Percentiles rank a stretch among this genome's conserved stretches.
Evolutionary conservation across 1,140 invertebrate genomes (phyloP).

Genomic region (Helicoverpa armigera): DNA sequence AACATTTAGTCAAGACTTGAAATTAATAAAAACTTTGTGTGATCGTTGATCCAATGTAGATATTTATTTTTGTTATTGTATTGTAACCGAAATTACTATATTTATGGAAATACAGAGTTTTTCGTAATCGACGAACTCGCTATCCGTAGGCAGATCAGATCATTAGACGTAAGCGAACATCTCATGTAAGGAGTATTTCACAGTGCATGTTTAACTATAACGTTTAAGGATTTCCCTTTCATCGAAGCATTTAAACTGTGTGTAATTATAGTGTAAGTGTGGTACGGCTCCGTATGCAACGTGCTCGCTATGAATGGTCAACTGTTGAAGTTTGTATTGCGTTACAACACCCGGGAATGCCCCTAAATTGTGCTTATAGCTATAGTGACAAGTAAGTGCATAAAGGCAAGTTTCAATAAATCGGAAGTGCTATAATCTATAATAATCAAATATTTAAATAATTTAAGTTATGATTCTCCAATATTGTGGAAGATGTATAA

Average conservation of each 20-base stretch:
- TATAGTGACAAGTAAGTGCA: conserved; percentile 76
- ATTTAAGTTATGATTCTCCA: conserved; percentile 87
- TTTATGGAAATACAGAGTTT: conserved; percentile 75
- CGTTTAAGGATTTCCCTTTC: conserved; percentile 48
- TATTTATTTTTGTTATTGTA: conserved; percentile 87
- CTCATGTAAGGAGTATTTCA: conserved; percentile 41
- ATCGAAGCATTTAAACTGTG: conserved; percentile 56
- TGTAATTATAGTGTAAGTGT: conserved; percentile 52
- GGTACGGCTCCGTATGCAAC: conserved; percentile 32
- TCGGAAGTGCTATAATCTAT: conserved; percentile 84
- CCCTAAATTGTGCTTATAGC: conserved; percentile 73
- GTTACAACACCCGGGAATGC: conserved; percentile 48
- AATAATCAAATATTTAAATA: conserved; percentile 87
- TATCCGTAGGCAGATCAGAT: conserved; percentile 41
- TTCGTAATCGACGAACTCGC: conserved; percentile 59
- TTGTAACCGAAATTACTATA: conserved; percentile 84
- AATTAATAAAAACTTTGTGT: conserved; percentile 77
- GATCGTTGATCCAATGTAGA: conserved; percentile 85
- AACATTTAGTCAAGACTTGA: conserved; percentile 80
- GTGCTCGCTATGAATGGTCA: conserved; percentile 27
- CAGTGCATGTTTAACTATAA: conserved; percentile 47
- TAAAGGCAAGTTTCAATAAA: conserved; percentile 76
- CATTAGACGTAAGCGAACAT: conserved; percentile 44
- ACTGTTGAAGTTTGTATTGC: conserved; percentile 49
- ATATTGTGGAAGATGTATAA: conserved; percentile 87